Evolutionary conservation across 2,113 vertebrate species (phyloP).

Genomic region (Dermatemys mawii): DNA sequence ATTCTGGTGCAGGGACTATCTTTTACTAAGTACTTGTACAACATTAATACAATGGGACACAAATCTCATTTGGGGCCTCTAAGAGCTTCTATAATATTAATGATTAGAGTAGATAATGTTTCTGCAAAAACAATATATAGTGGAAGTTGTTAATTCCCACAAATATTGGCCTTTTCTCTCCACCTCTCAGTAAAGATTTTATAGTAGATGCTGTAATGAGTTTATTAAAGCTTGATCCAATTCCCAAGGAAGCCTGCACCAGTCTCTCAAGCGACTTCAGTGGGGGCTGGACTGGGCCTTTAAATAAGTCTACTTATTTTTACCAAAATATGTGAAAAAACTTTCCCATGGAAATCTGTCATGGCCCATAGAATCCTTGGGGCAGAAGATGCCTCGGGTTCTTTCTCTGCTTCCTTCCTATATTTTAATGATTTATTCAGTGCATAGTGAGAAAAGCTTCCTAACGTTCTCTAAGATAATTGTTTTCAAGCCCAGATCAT

Average conservation of each 20-base stretch:
- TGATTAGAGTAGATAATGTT: background rate
- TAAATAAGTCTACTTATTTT: background rate
- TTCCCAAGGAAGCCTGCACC: background rate
- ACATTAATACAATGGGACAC: background rate
- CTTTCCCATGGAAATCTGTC: background rate
- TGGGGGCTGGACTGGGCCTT: background rate
- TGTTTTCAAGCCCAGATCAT: background rate
- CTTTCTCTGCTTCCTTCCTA: background rate
- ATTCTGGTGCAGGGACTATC: background rate
- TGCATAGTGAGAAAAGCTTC: background rate
- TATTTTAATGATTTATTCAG: background rate
- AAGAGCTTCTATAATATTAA: background rate
- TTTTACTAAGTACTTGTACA: accelerated
- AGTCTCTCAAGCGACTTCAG: background rate
- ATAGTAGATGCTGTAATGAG: background rate
- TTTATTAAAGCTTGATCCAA: background rate
- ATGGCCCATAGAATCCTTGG: background rate
- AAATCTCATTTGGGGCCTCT: accelerated
- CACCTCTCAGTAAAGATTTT: background rate
- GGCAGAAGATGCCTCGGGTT: background rate
- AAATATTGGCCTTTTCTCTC: background rate
- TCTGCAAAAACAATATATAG: background rate
- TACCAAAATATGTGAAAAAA: background rate
- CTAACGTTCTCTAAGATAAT: background rate
- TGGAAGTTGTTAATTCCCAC: background rate